A percentile compares a stretch with the other conserved stretches of the same genome.
Evolutionary conservation across 1,140 invertebrate genomes (phyloP).

Genomic region (Nasonia vitripennis): DNA sequence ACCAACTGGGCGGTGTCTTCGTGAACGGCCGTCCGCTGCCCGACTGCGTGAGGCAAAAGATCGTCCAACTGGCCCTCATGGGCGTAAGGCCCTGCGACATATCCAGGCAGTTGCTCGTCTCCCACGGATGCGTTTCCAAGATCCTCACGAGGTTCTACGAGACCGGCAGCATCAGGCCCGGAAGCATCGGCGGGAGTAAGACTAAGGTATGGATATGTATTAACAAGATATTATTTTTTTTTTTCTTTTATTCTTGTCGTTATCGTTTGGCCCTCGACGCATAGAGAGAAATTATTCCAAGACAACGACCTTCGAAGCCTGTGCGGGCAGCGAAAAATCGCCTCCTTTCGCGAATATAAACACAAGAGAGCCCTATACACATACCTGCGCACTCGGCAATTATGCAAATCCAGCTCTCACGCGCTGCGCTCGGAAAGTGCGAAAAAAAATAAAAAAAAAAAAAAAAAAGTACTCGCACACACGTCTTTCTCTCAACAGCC

Average conservation of each 20-base stretch:
- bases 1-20: slow-evolving; percentile 96
- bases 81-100: slow-evolving; percentile 97
- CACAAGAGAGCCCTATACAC: background rate
- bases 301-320: background rate
- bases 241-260: too few species aligned
- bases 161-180: slow-evolving; percentile 93
- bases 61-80: slow-evolving; percentile 93
- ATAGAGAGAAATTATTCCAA: background rate
- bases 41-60: slow-evolving; percentile 93
- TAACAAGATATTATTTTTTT: too few species aligned
- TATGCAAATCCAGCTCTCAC: slow-evolving; percentile 33
- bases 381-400: slow-evolving; percentile 14
- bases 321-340: too few species aligned
- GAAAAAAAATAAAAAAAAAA: slow-evolving; percentile 15
- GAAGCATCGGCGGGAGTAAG: slow-evolving; percentile 92
- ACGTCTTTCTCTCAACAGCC: background rate
- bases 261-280: too few species aligned
- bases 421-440: slow-evolving; percentile 1
- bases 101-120: slow-evolving; percentile 94
- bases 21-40: slow-evolving; percentile 96
- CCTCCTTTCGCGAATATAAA: background rate
- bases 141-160: slow-evolving; percentile 97
- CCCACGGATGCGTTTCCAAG: slow-evolving; percentile 97
- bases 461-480: slow-evolving; percentile 27
- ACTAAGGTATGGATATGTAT: slow-evolving; percentile 83